phyloP scores from a whole-genome alignment of 2,113 vertebrate genomes.

The Cottus gobio region DNA sequence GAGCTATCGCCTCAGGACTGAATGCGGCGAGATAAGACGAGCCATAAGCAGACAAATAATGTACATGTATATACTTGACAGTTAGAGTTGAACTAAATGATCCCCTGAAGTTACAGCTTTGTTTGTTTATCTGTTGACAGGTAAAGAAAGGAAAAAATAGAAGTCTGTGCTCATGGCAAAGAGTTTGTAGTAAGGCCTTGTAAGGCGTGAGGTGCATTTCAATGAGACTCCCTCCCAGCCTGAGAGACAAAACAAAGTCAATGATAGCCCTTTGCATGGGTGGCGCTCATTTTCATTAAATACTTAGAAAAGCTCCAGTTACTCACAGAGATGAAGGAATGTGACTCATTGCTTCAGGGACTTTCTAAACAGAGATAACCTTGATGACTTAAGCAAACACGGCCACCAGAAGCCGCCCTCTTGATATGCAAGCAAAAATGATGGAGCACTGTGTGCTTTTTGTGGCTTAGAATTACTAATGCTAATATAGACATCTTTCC shows the following conservation, averaged over 20 bases:
- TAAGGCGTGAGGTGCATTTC: conserved; percentile 67
- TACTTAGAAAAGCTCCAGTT: conserved; percentile 60
- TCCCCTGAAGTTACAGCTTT: neutral
- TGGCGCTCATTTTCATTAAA: conserved; percentile 73
- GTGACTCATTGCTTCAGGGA: conserved; percentile 62
- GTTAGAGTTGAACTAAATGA: neutral
- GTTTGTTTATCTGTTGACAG: neutral
- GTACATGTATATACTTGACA: neutral
- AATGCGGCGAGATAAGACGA: conserved; percentile 4
- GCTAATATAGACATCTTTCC: neutral
- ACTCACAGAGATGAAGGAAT: conserved; percentile 66
- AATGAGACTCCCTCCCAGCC: conserved; percentile 66
- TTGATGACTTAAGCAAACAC: conserved; percentile 55
- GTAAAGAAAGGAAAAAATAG: neutral
- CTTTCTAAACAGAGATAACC: conserved; percentile 53
- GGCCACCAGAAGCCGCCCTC: conserved; percentile 9
- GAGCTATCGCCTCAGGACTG: neutral
- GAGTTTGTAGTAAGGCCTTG: conserved; percentile 22
- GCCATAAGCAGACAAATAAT: conserved; percentile 3
- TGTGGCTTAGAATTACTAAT: neutral
- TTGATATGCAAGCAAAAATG: conserved; percentile 1
- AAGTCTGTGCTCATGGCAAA: conserved; percentile 25
- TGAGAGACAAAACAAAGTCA: conserved; percentile 68
- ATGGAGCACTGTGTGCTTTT: conserved; percentile 1
- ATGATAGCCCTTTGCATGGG: conserved; percentile 54